These are phyloP conservation scores for Watsonalla cultraria DNA, from an alignment of 2,888 invertebrate genomes.

Conservation along the genomic window DNA sequence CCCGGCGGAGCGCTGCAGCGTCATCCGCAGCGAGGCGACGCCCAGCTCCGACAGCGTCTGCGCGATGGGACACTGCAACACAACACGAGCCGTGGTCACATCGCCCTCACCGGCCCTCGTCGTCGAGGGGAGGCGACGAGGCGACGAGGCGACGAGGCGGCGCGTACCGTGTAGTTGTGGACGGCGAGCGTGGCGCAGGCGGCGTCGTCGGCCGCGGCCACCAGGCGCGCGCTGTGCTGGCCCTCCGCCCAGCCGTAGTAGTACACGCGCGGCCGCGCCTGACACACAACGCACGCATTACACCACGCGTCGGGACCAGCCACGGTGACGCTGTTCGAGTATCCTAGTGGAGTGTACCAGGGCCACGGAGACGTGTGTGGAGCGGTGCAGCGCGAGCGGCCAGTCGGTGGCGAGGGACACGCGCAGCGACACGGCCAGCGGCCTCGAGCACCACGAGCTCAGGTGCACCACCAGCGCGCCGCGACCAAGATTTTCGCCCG, in stretches of 20 bases:
- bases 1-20: conserved; percentile 56
- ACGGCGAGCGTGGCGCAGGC: conserved; percentile 58
- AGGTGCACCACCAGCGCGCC: conserved; percentile 56
- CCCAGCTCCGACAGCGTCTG: conserved; percentile 38
- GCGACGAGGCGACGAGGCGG: no score
- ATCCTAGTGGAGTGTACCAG: conserved; percentile 35
- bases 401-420: conserved; percentile 38
- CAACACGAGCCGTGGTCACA: no score
- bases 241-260: conserved; percentile 42
- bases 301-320: neutral
- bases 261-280: conserved; percentile 50
- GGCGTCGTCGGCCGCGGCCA: conserved; percentile 46
- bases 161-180: conserved; percentile 49
- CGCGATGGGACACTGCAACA: conserved; percentile 56
- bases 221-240: conserved; percentile 51
- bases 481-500: conserved; percentile 8
- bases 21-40: conserved; percentile 41
- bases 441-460: conserved; percentile 45
- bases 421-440: conserved; percentile 31
- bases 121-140: neutral
- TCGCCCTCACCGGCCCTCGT: no score
- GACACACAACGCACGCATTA: conserved; percentile 5
- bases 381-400: conserved; percentile 30
- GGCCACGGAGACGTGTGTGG: conserved; percentile 19
- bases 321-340: neutral